These are phyloP conservation scores for Musca vetustissima DNA, from an alignment of 1,140 invertebrate species.

Conservation along the genomic window DNA sequence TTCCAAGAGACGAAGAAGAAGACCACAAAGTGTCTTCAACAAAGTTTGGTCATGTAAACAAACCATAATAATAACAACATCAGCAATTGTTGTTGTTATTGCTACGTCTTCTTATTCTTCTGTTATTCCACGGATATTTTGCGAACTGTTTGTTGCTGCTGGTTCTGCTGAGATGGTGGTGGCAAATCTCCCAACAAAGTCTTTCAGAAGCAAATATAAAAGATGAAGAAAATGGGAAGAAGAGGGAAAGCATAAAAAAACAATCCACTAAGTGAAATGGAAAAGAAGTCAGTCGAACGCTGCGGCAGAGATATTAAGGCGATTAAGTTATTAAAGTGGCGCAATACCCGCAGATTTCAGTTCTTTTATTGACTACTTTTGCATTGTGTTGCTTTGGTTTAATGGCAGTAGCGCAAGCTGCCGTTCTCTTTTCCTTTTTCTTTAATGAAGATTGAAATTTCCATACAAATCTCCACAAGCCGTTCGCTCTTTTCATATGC, in stretches of 20 bases:
- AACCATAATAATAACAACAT: neutral
- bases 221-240: neutral
- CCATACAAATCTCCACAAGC: too few species aligned
- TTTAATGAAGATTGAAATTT: too few species aligned
- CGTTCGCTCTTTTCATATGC: conserved; percentile 3
- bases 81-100: neutral
- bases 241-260: neutral
- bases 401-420: too few species aligned
- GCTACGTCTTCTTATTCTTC: too few species aligned
- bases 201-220: neutral
- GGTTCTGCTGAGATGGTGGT: too few species aligned
- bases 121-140: too few species aligned
- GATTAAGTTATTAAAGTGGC: conserved; percentile 18
- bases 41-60: conserved; percentile 14
- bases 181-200: neutral
- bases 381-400: neutral
- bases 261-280: neutral
- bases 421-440: too few species aligned
- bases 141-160: too few species aligned
- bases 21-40: conserved; percentile 3
- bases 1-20: neutral
- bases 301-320: neutral
- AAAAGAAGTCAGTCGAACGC: too few species aligned
- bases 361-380: neutral
- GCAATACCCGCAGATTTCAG: neutral